Percentiles rank a stretch among this genome's conserved stretches.
phyloP scores from a whole-genome alignment of 2,797 vertebrate genomes.

The Takifugu rubripes region DNA sequence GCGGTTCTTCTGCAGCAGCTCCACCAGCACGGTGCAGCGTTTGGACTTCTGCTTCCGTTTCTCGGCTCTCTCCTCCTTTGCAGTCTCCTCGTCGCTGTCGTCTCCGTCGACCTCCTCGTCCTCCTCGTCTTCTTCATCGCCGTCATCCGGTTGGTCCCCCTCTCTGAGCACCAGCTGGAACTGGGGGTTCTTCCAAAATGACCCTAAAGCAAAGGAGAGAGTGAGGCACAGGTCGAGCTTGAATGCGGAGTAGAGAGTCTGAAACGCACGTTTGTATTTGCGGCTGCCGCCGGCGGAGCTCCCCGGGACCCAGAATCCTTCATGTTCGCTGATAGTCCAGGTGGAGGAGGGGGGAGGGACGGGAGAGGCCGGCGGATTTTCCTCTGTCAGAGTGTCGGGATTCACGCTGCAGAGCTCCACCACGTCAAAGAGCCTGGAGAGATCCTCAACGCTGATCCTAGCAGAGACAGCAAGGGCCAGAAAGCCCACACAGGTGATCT shows the following conservation, averaged over 20 bases:
- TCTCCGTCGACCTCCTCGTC: conserved; percentile 28
- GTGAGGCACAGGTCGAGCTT: background rate
- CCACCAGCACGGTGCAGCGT: conserved; percentile 73
- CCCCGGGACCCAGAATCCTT: conserved; percentile 72
- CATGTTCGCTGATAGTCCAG: conserved; percentile 73
- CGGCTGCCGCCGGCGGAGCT: conserved; percentile 78
- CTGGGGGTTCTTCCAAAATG: conserved; percentile 82
- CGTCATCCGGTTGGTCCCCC: conserved; percentile 54
- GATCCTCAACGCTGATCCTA: conserved; percentile 78
- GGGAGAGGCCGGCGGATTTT: conserved; percentile 6
- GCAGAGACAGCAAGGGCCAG: background rate
- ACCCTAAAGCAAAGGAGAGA: conserved; percentile 42
- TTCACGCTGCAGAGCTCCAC: conserved; percentile 79
- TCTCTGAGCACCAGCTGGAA: conserved; percentile 71
- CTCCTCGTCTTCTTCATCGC: conserved; percentile 32
- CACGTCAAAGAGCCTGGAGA: conserved; percentile 66
- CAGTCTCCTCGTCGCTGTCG: conserved; percentile 21
- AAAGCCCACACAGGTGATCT: too few species aligned
- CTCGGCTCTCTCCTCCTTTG: conserved; percentile 24
- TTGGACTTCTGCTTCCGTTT: conserved; percentile 62
- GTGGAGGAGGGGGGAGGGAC: background rate
- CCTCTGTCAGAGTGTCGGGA: conserved; percentile 62
- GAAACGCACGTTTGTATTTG: conserved; percentile 56
- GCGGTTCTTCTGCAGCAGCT: conserved; percentile 78
- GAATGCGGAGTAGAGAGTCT: background rate